Base-by-base conservation (phyloP, 2,888 invertebrate genomes). In the Mayetiola destructor region DNA sequence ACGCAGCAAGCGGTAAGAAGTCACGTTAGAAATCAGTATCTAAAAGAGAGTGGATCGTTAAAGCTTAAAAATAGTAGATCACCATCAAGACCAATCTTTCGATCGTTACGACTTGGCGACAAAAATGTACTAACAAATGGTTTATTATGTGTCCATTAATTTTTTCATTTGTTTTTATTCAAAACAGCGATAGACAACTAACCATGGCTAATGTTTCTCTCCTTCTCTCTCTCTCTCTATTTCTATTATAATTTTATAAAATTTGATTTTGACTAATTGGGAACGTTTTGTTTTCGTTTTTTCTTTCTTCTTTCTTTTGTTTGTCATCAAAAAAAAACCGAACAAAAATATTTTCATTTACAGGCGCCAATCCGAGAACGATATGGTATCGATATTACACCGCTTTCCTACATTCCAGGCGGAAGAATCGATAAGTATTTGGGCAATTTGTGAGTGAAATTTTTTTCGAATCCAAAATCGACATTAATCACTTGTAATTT, bases 381-480 rank as follows among this genome's bases (percentile, higher is more conserved):
- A 8, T 69, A 67, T 74, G 79, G 90, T 64, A 80, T 88, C 60
- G 80, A 88, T 66, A 82, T 95, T 62, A 88, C 91, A 0, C 88
- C 92, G 0, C 73, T 91, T 39, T 81, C 86, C 56, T 84, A 81
- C 65, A 77, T 91, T 60, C 85, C 88, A 16, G 88, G 88, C 56
- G 86, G 80, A 40, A 80, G 77, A 64, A 83, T 86, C 59, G 84
- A 86, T 63, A 80, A 85, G 61, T 88, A 93, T 67, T 76, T 95
- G 65, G 94, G 96, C 61, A 88, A 92, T 68, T 74, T 93, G 61
- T n/a, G n/a, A n/a, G n/a, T n/a, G n/a, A n/a, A n/a, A n/a, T n/a
- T n/a, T n/a, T n/a, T n/a, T n/a, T n/a, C n/a, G n/a, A n/a, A n/a
- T n/a, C n/a, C n/a, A n/a, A n/a, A n/a, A n/a, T n/a, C n/a, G n/a